These are phyloP conservation scores for Hirundo rustica DNA, from an alignment of 2,797 vertebrate genomes.

Conservation along the genomic window DNA sequence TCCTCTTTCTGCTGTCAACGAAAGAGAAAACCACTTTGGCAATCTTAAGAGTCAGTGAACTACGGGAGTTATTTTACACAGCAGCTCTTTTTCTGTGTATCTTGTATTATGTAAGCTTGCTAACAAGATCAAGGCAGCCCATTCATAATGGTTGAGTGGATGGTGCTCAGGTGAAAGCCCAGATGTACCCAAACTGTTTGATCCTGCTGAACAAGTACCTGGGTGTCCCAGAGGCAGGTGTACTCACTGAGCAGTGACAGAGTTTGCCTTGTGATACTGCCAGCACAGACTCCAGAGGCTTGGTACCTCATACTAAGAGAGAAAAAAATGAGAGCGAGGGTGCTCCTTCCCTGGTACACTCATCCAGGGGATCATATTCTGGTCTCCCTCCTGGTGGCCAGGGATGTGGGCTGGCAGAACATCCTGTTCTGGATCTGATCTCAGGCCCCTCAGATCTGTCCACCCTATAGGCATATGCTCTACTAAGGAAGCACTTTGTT, in stretches of 20 bases:
- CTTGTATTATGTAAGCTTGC: neutral
- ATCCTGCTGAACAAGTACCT: neutral
- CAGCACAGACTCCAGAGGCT: neutral
- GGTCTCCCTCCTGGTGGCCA: neutral
- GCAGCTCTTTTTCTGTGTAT: neutral
- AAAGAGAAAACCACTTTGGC: neutral
- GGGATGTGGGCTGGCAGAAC: neutral
- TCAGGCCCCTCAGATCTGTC: neutral
- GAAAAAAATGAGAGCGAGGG: neutral
- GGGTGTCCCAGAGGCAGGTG: neutral
- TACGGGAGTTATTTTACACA: neutral
- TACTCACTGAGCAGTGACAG: neutral
- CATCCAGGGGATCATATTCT: neutral
- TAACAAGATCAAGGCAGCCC: neutral
- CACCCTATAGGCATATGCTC: constrained; percentile 30
- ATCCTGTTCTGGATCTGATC: neutral
- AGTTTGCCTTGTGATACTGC: neutral
- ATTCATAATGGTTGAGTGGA: neutral
- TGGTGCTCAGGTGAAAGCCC: neutral
- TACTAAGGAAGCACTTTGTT: constrained; percentile 40
- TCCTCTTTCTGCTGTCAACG: neutral
- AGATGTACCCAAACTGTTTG: neutral
- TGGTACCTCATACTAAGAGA: neutral
- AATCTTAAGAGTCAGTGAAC: neutral
- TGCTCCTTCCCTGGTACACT: neutral